These are phyloP conservation scores for Hystrix cristata DNA, from an alignment of 2,113 vertebrate species.

Conservation along the genomic window DNA sequence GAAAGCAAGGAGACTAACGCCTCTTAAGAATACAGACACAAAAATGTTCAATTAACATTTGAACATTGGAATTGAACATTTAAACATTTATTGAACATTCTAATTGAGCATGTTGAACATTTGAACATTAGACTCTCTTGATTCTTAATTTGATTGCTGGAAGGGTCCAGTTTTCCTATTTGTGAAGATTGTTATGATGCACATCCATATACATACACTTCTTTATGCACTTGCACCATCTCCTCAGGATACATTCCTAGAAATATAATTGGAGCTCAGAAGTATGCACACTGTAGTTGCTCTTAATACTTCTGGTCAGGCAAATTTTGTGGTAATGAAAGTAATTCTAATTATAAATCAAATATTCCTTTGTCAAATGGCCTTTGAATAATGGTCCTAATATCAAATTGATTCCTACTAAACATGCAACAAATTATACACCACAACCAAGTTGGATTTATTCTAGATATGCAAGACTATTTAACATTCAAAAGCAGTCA, in stretches of 20 bases:
- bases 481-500: background rate
- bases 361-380: background rate
- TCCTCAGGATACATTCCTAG: background rate
- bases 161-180: background rate
- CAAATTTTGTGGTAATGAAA: background rate
- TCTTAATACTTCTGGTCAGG: background rate
- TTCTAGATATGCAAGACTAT: background rate
- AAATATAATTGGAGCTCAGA: background rate
- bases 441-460: background rate
- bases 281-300: background rate
- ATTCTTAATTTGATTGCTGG: background rate
- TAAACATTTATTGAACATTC: no score
- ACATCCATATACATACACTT: rapidly evolving
- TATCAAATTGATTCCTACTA: background rate
- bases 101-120: no score
- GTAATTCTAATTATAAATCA: background rate
- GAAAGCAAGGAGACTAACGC: background rate
- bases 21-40: background rate
- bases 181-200: background rate
- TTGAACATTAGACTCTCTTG: background rate
- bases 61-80: no score
- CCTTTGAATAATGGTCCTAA: background rate
- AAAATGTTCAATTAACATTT: background rate
- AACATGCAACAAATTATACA: background rate
- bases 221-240: background rate